A percentile compares a stretch with the other conserved stretches of the same genome.
Evolutionary conservation across 2,888 invertebrate species (phyloP).

Genomic region (Resseliella maxima): DNA sequence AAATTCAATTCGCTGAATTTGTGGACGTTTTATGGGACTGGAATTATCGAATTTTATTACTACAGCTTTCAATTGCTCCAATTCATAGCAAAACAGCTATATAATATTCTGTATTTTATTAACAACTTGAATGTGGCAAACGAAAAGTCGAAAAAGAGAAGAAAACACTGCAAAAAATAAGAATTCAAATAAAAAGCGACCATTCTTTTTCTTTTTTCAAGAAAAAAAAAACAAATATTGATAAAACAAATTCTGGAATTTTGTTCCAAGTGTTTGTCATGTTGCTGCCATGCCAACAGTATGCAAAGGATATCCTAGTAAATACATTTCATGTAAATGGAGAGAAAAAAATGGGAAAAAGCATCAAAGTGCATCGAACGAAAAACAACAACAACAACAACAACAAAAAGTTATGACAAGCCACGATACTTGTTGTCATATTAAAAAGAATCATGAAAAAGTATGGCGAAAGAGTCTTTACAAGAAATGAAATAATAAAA

Average conservation of each 20-base stretch:
- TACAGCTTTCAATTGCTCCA: conserved; percentile 19
- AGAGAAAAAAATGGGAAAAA: background rate
- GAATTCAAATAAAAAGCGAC: background rate
- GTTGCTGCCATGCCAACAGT: background rate
- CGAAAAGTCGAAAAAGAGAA: background rate
- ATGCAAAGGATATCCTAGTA: background rate
- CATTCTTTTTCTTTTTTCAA: background rate
- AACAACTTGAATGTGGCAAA: background rate
- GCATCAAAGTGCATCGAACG: conserved; percentile 4
- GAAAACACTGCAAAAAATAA: background rate
- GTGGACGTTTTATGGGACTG: background rate
- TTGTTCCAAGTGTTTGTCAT: background rate
- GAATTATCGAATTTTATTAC: conserved; percentile 46
- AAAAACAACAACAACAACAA: no score
- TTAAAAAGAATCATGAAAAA: background rate
- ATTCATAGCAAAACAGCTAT: background rate
- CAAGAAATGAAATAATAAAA: conserved; percentile 18
- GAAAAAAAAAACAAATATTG: background rate
- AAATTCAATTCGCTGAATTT: background rate
- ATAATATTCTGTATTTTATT: background rate
- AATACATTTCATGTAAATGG: conserved; percentile 1
- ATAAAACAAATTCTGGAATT: conserved; percentile 38
- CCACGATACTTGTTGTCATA: conserved; percentile 12
- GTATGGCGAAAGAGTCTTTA: background rate
- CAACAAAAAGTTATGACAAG: conserved; percentile 12